Evolutionary conservation across 2,113 vertebrate species (phyloP), one percentile per base, ranked within the genome.

Genomic region (Camelus bactrianus): DNA sequence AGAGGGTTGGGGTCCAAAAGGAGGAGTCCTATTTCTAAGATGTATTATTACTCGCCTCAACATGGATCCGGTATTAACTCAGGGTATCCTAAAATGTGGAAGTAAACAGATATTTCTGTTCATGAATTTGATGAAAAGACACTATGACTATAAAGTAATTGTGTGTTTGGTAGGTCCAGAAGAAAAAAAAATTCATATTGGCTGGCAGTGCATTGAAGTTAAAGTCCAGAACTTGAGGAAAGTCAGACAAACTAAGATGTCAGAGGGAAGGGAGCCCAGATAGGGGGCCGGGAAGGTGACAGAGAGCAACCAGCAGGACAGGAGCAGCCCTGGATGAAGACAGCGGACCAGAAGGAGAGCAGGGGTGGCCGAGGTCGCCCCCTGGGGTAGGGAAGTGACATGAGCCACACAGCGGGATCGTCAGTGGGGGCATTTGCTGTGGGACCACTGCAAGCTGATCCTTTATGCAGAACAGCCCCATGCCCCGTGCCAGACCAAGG

Each of bases 351-450:
- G 35, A 24, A 22, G 69, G 12, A 65, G 42, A 14, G 30, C 28
- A 22, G 16, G 38, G 3, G 0, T 17, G 46, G 76, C 16, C 42
- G 14, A 11, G 12, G 8, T 2, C 3, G 50, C 5, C 28, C 1
- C 26, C 26, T 1, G 32, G 19, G 15, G 8, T 4, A 26, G 38
- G 1, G 30, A 72, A 38, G 6, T 42, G 52, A 2, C 8, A 8
- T 6, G 35, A 54, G 17, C 22, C 35, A 3, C 8, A n/a, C 0
- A 32, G 58, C 32, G 32, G 1, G 32, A 8, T 16, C 15, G 13
- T 60, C 3, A 5, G 19, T 24, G 13, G 16, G 17, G 42, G 14
- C 24, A 20, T 30, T 24, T 93, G 70, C 10, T 15, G 2, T 35
- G 14, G 4, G 6, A 56, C 24, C 8, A 38, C 35, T 24, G 48